Evolutionary conservation across 2,797 vertebrate genomes (phyloP).

Genomic region (Pterois miles): DNA sequence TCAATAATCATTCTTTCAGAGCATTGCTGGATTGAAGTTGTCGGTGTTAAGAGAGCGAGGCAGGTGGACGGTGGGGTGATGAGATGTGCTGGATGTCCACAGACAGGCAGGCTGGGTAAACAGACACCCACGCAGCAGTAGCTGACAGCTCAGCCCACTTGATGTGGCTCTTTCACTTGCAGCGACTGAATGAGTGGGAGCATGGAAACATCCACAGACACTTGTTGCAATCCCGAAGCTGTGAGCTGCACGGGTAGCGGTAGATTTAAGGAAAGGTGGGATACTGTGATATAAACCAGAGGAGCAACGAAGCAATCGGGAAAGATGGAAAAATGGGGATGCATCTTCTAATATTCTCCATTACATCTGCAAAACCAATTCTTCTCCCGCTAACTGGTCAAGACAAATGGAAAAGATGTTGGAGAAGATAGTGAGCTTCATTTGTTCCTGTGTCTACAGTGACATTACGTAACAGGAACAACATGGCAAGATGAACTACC

Average conservation of each 20-base stretch:
- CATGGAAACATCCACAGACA: conserved; percentile 72
- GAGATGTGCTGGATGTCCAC: conserved; percentile 52
- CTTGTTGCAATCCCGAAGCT: conserved; percentile 31
- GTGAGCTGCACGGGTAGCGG: not conserved
- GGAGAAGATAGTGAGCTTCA: conserved; percentile 15
- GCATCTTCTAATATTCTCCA: conserved; percentile 4
- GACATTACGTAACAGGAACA: conserved; percentile 43
- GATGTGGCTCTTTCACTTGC: conserved; percentile 56
- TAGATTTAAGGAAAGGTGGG: not conserved
- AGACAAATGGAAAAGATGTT: conserved; percentile 43
- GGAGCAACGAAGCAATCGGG: conserved; percentile 9
- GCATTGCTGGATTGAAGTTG: conserved; percentile 4
- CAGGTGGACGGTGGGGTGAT: conserved; percentile 51
- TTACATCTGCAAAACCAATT: conserved; percentile 41
- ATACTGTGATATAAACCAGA: conserved; percentile 25
- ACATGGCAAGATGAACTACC: conserved; percentile 25
- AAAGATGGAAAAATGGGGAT: conserved; percentile 2
- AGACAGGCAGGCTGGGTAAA: conserved; percentile 74
- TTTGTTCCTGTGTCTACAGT: conserved; percentile 37
- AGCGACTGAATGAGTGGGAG: conserved; percentile 55
- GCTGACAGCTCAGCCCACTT: conserved; percentile 49
- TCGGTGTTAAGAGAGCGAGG: not conserved
- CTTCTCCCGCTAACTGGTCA: conserved; percentile 7
- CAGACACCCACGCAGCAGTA: conserved; percentile 69
- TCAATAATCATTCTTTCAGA: not conserved